Evolutionary conservation across 2,797 vertebrate species (phyloP), one percentile per base, ranked within the genome.

Genomic region (Myiotriccus ornatus): DNA sequence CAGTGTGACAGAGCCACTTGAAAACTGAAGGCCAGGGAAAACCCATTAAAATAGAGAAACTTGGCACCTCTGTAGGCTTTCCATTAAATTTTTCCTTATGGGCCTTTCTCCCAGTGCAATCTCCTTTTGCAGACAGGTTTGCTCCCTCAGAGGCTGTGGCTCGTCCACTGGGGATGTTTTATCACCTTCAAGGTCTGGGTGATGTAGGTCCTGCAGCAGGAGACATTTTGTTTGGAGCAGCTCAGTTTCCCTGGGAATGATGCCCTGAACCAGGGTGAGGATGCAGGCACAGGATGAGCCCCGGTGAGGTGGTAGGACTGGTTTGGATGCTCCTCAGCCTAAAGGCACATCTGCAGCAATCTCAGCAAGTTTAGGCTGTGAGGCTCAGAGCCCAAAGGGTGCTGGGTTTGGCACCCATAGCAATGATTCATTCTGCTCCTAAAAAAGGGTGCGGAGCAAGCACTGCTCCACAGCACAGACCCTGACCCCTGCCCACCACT

Each of bases 301-400:
- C 65, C 62, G 55, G 65, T 1, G 3, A 59, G 65, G 43, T 0
- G 0, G 74, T 27, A 46, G 59, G 79, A 76, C 82, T 0, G 0
- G 94, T 93, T 10, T 0, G 8, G 67, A 32, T 7, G 0, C 78
- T 79, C 14, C 84, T 73, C 43, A 64, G 59, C 74, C 6, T 1
- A 60, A 46, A 87, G 21, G 41, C 4, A 4, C 30, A 30, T 46
- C 32, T 2, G 9, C 74, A n/a, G 37, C 4, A 3, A 41, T 60
- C 78, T 57, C 71, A 49, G 75, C 88, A 93, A 79, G 85, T 77
- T 93, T 27, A 65, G 63, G 34, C 32, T 73, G 2, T 30, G 22
- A 73, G 49, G 57, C 53, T 71, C 16, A 41, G 9, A 39, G 75
- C 67, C 23, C 0, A 0, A 46, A 62, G 46, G 55, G n/a, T 62